A percentile compares a stretch with the other conserved stretches of the same genome.
Evolutionary conservation across 2,797 vertebrate genomes (phyloP).

Genomic region (Trachurus trachurus): DNA sequence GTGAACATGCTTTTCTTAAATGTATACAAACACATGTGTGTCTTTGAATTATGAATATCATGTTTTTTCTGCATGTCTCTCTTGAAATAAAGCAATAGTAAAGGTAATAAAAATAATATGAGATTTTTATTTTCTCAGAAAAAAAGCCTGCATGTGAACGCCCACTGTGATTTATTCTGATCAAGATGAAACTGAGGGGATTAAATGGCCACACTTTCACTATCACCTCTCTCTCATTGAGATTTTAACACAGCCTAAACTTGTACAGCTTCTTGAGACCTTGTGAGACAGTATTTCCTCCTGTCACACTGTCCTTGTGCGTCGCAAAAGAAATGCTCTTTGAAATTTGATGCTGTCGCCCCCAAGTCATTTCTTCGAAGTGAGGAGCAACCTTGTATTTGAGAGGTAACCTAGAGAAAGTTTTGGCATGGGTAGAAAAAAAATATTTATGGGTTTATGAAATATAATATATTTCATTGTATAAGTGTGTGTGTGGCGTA

Average conservation of each 20-base stretch:
- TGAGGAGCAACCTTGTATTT: constrained; percentile 9
- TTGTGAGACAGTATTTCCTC: not conserved
- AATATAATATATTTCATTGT: not conserved
- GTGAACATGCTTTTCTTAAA: no score
- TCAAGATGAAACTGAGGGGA: not conserved
- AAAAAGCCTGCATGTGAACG: not conserved
- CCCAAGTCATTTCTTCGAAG: not conserved
- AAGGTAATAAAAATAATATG: not conserved
- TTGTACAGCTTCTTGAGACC: not conserved
- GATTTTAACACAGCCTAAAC: not conserved
- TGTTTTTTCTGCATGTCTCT: no score
- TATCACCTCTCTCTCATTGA: not conserved
- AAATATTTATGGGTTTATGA: not conserved
- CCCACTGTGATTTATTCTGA: not conserved
- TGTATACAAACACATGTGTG: no score
- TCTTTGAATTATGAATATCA: no score
- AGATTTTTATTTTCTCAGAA: not conserved
- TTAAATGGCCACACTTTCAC: not conserved
- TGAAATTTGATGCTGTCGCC: not conserved
- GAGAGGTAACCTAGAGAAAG: not conserved
- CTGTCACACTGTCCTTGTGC: constrained; percentile 24
- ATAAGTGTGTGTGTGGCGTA: not conserved
- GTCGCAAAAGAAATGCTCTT: not conserved
- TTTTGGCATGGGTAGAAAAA: not conserved
- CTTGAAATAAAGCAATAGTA: no score